Conservation (phyloP, 2,888 invertebrate genomes). For the Mythimna ferrago region DNA sequence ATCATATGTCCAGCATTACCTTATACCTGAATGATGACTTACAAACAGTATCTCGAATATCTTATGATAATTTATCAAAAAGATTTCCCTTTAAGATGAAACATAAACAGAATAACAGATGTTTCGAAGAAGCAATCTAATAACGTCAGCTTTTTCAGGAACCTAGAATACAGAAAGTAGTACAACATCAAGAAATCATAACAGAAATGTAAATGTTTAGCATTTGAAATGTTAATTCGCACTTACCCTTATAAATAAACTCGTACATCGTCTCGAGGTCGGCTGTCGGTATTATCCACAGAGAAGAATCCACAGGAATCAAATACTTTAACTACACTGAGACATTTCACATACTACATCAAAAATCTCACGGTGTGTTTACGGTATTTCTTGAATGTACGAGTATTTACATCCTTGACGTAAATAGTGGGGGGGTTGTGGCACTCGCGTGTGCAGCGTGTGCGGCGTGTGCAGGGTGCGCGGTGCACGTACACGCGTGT, state of each 20-base stretch:
- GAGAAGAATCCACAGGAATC: conserved; percentile 77
- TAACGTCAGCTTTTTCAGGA: background rate
- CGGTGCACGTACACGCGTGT: conserved; percentile 57
- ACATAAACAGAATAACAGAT: conserved; percentile 20
- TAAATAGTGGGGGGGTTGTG: conserved; percentile 53
- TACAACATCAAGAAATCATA: conserved; percentile 16
- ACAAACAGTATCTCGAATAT: background rate
- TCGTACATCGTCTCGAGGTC: conserved; percentile 62
- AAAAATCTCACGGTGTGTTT: conserved; percentile 74
- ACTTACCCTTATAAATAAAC: conserved; percentile 71
- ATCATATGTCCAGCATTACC: background rate
- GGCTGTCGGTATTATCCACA: conserved; percentile 70
- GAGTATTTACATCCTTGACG: conserved; percentile 63
- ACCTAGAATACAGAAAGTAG: conserved; percentile 6
- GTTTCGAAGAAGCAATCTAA: conserved; percentile 8
- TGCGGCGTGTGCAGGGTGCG: conserved; percentile 56
- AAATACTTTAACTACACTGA: conserved; percentile 77
- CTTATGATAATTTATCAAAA: conserved; percentile 5
- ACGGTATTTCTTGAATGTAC: conserved; percentile 68
- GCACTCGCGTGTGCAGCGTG: conserved; percentile 50
- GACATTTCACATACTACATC: conserved; percentile 71
- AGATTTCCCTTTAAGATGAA: background rate
- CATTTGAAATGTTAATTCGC: conserved; percentile 36
- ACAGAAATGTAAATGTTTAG: conserved; percentile 38
- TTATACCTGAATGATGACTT: background rate